Evolutionary conservation across 2,797 vertebrate genomes (phyloP), one percentile per base, ranked within the genome.

Genomic region (Coreius guichenoti): DNA sequence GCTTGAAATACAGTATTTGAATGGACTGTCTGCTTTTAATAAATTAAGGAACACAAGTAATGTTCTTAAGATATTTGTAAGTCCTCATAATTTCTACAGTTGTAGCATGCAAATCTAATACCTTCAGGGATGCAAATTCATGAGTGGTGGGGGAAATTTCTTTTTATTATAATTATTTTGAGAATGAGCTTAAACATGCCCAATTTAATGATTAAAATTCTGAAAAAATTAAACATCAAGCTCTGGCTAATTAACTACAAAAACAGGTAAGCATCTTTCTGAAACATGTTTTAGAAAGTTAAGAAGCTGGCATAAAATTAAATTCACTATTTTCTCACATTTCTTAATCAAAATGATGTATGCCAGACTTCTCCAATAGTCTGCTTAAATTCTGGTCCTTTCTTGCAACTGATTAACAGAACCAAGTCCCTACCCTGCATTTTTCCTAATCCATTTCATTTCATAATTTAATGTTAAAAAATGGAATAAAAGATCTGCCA

Each of bases 11-110:
- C 39, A 86, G 82, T 84, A 91, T 94, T 89, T 92, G 89, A 92
- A 90, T 90, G 91, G 88, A 92, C 87, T 85, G 93, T 86, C 91
- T 92, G 94, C 93, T 94, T 95, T 95, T 92, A 95, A 94, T 94
- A 94, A 94, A 95, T 93, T 92, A 94, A 94, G 36, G 45, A 85
- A 82, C 67, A 65, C 61, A 65, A 51, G 61, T 39, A 21, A 45
- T 43, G 31, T 67, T 86, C 83, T 14, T 80, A 63, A 88, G 69
- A 65, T 68, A 19, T 56, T 63, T 87, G 51, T 23, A 58, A 68
- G 43, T 51, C 21, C 43, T 26, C 21, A 39, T 36, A 17, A 39
- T n/a, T 76, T 79, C 7, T 49, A 13, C 19, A 39, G 49, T 26
- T 43, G 17, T 16, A 47, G 3, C 39, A 65, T 49, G 56, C 33